Evolutionary conservation across 2,797 vertebrate species (phyloP).

Genomic region (Balearica regulorum): DNA sequence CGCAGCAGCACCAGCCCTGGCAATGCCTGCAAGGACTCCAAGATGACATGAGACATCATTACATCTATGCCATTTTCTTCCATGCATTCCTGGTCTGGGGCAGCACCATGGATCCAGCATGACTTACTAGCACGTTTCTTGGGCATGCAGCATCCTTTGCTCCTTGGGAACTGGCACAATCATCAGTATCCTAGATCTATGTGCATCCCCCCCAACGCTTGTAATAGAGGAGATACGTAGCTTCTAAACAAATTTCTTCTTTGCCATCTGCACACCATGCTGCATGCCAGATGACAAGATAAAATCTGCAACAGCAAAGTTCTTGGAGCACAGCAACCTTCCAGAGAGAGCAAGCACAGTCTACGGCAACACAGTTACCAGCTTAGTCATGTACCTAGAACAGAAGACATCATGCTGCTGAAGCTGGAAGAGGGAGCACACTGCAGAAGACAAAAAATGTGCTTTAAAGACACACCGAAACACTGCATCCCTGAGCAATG

Average conservation of each 20-base stretch:
- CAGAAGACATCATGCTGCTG: neutral
- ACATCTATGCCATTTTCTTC: neutral
- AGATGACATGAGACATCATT: neutral
- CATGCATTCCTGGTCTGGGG: neutral
- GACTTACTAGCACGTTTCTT: neutral
- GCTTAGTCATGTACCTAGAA: conserved; percentile 14
- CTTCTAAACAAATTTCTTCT: conserved; percentile 9
- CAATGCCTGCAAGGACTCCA: neutral
- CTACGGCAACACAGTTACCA: neutral
- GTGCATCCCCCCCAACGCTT: neutral
- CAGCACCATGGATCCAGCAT: neutral
- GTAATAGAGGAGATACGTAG: neutral
- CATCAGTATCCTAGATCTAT: neutral
- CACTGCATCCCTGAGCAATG: neutral
- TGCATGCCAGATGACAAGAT: conserved; percentile 3
- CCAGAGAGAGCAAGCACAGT: neutral
- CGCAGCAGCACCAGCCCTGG: neutral
- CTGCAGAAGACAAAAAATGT: neutral
- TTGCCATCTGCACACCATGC: conserved; percentile 4
- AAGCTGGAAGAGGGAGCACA: neutral
- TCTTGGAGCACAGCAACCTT: neutral
- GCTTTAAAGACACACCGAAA: neutral
- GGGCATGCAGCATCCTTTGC: neutral
- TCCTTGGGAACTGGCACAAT: neutral
- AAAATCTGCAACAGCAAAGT: conserved; percentile 26